phyloP scores from a whole-genome alignment of 2,113 vertebrate species.

The Cyphomyrus plagiostoma region DNA sequence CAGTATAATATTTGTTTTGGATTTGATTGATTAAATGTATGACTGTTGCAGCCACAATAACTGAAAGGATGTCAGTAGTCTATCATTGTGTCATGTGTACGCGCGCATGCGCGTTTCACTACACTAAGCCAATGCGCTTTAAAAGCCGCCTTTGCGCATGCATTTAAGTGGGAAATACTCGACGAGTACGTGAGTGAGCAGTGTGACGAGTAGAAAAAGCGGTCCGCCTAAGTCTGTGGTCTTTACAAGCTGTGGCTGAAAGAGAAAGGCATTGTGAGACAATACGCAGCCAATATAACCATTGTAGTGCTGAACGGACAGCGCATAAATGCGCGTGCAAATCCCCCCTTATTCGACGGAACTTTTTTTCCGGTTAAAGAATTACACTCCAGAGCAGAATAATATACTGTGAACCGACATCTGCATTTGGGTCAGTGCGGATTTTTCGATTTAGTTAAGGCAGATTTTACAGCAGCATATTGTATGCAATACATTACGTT shows the following conservation, averaged over 20 bases:
- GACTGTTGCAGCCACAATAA: not conserved
- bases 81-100: not conserved
- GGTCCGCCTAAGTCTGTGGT: not conserved
- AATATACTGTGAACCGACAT: not conserved
- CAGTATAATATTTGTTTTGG: not conserved
- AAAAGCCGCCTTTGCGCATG: not conserved
- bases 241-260: not conserved
- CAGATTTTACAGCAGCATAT: not conserved
- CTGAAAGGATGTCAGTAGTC: not conserved
- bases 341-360: not conserved
- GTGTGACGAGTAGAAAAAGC: not conserved
- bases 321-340: not conserved
- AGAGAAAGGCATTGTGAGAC: not conserved
- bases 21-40: conserved; percentile 4
- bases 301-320: conserved; percentile 26
- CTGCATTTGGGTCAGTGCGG: not conserved
- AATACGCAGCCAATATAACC: not conserved
- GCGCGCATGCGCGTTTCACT: conserved; percentile 1
- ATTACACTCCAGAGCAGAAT: not conserved
- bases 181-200: not conserved
- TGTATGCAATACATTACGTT: not conserved
- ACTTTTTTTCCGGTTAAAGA: not conserved
- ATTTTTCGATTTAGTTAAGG: not conserved
- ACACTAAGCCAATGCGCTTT: not conserved
- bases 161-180: not conserved